Conservation (phyloP, 53 echinoderm and acorn worm genomes). For the Holothuria leucospilota region DNA sequence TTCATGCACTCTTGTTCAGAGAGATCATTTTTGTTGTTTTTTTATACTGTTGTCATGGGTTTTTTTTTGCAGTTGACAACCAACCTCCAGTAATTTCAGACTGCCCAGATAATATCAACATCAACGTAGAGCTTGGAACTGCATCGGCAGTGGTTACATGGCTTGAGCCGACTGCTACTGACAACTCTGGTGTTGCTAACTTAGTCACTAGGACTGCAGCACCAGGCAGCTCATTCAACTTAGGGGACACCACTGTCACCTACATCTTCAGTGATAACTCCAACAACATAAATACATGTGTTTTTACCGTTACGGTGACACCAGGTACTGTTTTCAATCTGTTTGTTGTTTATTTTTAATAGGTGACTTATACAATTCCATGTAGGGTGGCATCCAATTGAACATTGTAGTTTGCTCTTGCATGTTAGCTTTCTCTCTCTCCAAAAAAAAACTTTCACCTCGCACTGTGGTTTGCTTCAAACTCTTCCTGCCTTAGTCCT, state of each 20-base stretch:
- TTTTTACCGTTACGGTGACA: constrained; percentile 48
- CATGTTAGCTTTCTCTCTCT: too few relatives aligned
- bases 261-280: constrained; percentile 65
- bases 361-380: too few relatives aligned
- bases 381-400: too few relatives aligned
- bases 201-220: constrained; percentile 27
- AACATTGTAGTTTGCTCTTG: too few relatives aligned
- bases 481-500: too few relatives aligned
- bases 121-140: constrained; percentile 33
- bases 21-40: too few relatives aligned
- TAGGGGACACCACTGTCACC: constrained; percentile 46
- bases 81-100: constrained; percentile 54
- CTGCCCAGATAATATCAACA: constrained; percentile 48
- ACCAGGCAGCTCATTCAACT: constrained; percentile 39
- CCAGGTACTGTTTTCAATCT: not conserved
- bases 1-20: too few relatives aligned
- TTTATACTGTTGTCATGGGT: not conserved
- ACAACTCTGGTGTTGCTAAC: constrained; percentile 57
- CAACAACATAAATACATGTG: constrained; percentile 51
- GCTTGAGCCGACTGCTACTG: constrained; percentile 70
- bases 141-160: constrained; percentile 42
- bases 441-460: too few relatives aligned
- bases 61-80: constrained; percentile 24
- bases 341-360: too few relatives aligned
- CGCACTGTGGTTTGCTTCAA: too few relatives aligned